Base-by-base conservation (phyloP, 2,113 vertebrate species). In the Chelonoidis abingdonii region DNA sequence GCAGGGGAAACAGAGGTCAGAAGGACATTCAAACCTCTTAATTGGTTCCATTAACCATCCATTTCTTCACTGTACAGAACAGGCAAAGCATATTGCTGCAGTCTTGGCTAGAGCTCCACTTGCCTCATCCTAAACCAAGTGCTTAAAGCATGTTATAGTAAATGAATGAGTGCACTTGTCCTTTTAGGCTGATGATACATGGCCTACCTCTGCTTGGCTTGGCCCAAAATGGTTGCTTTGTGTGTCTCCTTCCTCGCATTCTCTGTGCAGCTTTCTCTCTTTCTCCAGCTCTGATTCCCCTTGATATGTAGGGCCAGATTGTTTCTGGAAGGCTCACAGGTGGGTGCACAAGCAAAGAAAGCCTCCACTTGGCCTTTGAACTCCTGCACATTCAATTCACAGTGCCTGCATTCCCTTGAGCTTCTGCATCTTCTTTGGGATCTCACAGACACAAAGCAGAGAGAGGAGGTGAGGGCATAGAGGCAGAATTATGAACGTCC, bases 61-160 rank as follows among this genome's bases (percentile, higher is more conserved):
- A 90, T 94, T 47, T 96, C 89, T 88, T 93, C 57, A 91, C 87
- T 83, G 44, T 50, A 3, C 17, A 87, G 57, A 84, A 53, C 89
- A 90, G 47, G 90, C 25, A 95, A 94, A 89, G 88, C 62, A 24
- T 8, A 83, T 80, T 21, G 4, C 29, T 52, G 6, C 14, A 80
- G 69, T 89, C 31, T 82, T 95, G 82, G 65, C 87, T 89, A 22
- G 81, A 89, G 44, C 53, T 54, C 69, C 93, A 5, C n/a, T 44
- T 49, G 49, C 86, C 86, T 53, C n/a, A 31, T 89, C 94, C 80
- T 82, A 87, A 94, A 38, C 56, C 79, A 87, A 87, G 14, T 79
- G 49, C 88, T 52, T 54, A 95, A 97, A 96, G 94, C 83, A 83
- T 59, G 89, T 96, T 93, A 89, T 56, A 91, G 89, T 93, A 96